A percentile compares a stretch with the other conserved stretches of the same genome.
These are phyloP conservation scores for Eristalis tenax DNA, from an alignment of 2,888 invertebrate species.

Conservation along the genomic window DNA sequence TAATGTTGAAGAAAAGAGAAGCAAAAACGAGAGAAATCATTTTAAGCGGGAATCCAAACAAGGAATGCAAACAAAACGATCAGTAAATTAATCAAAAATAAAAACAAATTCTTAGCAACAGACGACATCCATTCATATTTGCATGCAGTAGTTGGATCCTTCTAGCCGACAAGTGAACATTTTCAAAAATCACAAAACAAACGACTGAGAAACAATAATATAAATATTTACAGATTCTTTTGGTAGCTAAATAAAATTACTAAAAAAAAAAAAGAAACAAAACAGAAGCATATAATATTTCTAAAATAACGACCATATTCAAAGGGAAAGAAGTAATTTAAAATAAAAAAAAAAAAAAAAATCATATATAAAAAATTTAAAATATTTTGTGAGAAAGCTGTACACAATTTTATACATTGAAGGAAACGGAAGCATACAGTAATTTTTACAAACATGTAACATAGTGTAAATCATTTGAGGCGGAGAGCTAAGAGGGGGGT, in stretches of 20 bases:
- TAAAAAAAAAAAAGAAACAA: conserved; percentile 3
- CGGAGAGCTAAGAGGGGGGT: not conserved
- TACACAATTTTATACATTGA: conserved; percentile 59
- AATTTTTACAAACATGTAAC: conserved; percentile 13
- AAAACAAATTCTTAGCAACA: not conserved
- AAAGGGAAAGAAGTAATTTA: not conserved
- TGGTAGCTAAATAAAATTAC: conserved; percentile 50
- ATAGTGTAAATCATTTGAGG: not conserved
- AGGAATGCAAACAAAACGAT: not conserved
- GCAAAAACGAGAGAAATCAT: not conserved
- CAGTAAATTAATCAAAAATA: conserved; percentile 7
- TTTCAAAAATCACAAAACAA: conserved; percentile 4
- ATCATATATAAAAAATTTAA: not conserved
- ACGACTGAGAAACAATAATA: conserved; percentile 67
- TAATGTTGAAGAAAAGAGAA: not conserved
- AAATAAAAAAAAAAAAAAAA: not conserved
- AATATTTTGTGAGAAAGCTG: conserved; percentile 67
- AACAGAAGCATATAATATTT: conserved; percentile 9
- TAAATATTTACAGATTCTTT: conserved; percentile 56
- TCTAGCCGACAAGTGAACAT: not conserved
- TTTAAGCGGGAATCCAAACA: conserved; percentile 8
- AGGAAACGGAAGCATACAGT: not conserved
- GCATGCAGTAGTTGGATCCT: not conserved
- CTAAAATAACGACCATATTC: not conserved
- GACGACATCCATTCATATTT: not conserved